Evolutionary conservation across 2,797 vertebrate species (phyloP).

Genomic region (Lates japonicus): DNA sequence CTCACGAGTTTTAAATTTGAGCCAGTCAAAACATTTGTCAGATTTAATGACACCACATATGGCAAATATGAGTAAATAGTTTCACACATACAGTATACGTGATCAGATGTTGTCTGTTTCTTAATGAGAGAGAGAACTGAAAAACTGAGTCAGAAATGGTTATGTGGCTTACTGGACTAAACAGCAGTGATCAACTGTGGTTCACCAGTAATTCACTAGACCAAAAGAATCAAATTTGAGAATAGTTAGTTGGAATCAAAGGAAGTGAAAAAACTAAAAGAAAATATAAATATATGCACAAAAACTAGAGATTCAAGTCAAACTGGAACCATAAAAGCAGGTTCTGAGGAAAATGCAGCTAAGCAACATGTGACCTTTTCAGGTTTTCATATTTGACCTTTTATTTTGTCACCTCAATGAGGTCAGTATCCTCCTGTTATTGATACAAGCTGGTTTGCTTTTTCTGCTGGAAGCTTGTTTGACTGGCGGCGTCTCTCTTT

Average conservation of each 20-base stretch:
- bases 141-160: background rate
- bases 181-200: background rate
- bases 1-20: conserved; percentile 15
- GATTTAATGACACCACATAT: conserved; percentile 19
- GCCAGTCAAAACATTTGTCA: conserved; percentile 19
- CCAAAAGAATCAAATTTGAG: too few species aligned
- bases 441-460: conserved; percentile 7
- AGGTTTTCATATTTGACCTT: conserved; percentile 47
- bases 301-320: background rate
- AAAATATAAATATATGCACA: background rate
- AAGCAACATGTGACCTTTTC: conserved; percentile 24
- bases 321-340: background rate
- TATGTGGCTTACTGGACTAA: background rate
- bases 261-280: background rate
- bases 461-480: conserved; percentile 6
- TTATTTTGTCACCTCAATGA: conserved; percentile 17
- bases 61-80: background rate
- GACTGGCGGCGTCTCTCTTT: background rate
- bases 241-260: too few species aligned
- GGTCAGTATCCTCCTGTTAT: background rate
- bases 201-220: background rate
- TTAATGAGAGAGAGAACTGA: background rate
- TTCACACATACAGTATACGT: background rate
- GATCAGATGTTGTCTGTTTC: conserved; percentile 3
- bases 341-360: background rate